A percentile compares a stretch with the other conserved stretches of the same genome.
phyloP scores from a whole-genome alignment of 2,113 vertebrate genomes.

The Aythya baeri region DNA sequence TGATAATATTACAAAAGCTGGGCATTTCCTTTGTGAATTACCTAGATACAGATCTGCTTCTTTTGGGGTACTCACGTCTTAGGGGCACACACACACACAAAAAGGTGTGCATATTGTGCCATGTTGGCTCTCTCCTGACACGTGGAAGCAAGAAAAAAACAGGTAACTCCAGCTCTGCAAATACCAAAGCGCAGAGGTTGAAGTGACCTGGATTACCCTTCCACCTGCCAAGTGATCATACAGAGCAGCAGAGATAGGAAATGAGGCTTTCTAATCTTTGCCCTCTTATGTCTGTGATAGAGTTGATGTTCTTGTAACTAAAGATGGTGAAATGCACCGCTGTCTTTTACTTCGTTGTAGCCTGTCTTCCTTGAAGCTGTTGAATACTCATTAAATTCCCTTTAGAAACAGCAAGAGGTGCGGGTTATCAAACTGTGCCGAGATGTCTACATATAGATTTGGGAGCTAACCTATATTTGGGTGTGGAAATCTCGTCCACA shows the following conservation, averaged over 20 bases:
- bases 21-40: background rate
- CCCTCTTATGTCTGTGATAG: background rate
- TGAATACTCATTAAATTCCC: background rate
- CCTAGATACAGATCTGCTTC: background rate
- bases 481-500: background rate
- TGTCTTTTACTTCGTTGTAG: background rate
- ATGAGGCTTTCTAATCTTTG: background rate
- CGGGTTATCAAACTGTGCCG: background rate
- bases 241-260: background rate
- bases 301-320: background rate
- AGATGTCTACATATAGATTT: rapidly evolving
- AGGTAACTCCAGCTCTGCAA: background rate
- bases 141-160: background rate
- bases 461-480: background rate
- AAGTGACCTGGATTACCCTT: background rate
- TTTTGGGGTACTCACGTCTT: background rate
- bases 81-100: background rate
- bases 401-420: background rate
- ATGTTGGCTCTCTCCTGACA: background rate
- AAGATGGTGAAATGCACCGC: background rate
- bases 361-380: background rate
- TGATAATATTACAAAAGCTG: background rate
- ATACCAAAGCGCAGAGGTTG: background rate
- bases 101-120: rapidly evolving
- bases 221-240: background rate